Base-by-base conservation (phyloP, 2,888 invertebrate species). In the Molorchus minor region DNA sequence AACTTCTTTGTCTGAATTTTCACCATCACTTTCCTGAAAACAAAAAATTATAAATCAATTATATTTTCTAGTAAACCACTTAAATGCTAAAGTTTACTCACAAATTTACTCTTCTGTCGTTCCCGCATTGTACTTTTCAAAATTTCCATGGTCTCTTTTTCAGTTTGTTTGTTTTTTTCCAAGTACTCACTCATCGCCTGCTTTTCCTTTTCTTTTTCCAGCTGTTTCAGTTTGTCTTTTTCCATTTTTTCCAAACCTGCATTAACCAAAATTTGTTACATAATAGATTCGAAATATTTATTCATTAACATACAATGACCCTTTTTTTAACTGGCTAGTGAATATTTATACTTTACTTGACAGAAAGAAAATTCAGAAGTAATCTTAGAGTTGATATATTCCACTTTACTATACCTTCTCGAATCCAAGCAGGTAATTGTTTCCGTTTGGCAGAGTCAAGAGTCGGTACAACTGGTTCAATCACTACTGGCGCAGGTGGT, bases 221-320 rank as follows among this genome's bases (percentile, higher is more conserved):
- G 84, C 65, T 95, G 94, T 72, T 88, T 91, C 74, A 89, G 88
- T 75, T 96, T 96, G 71, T 97, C 96, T 17, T 93, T 85, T 79
- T 98, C 98, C 94, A 98, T 97, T 84, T 98, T 98, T 77, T 98
- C 98, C 68, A 98, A 82, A 25, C 97, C 97, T 85, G 85, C 84
- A 65, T 38, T 33, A 25, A n/a, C 19, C 10, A 43, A 2, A 43
- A 38, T 41, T 4, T 55, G 8, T 3, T 16, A 35, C 30, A 2
- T 33, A n/a, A 44, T 19, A 19, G 16, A 20, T 20, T 38, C n/a
- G n/a, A n/a, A n/a, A n/a, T n/a, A n/a, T n/a, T n/a, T n/a, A n/a
- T n/a, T n/a, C n/a, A n/a, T n/a, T n/a, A n/a, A n/a, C n/a, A n/a
- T n/a, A n/a, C n/a, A n/a, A n/a, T n/a, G n/a, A n/a, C n/a, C n/a